Base-by-base conservation (phyloP, 2,797 vertebrate genomes). In the Sebastes paucispinis region DNA sequence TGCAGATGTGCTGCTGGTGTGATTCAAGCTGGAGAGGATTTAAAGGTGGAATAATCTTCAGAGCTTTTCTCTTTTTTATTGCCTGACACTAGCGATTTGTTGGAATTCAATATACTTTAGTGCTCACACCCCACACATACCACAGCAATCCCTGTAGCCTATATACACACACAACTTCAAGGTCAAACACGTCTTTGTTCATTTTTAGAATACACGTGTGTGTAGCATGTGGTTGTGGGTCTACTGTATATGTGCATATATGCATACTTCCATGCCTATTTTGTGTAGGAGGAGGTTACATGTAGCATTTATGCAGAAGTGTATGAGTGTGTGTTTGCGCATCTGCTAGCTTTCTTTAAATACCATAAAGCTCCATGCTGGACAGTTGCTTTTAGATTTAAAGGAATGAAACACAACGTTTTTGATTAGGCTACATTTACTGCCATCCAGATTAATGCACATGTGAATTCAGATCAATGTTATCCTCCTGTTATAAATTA, bases 21-120 rank as follows among this genome's bases (percentile, higher is more conserved):
- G 67, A 78, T 69, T 73, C 27, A 52, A 73, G 77, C 65, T 72
- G 69, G 69, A 75, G 80, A 73, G 81, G 80, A 85, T 83, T 84
- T 73, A 64, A 80, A 39, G 8, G 55, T 32, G 32, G 65, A 59
- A 69, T 84, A 81, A 79, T 84, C 69, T 64, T 71, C 9, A 64
- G 34, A 78, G 64, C 71, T 70, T 65, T 79, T 79, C 58, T 47
- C 32, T 65, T 58, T 67, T 76, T 86, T 67, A 78, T 85, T 72
- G 73, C 68, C 80, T 82, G 80, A 79, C 70, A 85, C 77, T 11
- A 57, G 73, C 74, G 63, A 87, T 88, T 84, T 82, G 86, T 79
- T 80, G 22, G 71, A 76, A 81, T 71, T 67, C 9, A 5, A 75
- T 43, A 60, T 47, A 76, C 65, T 74, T 72, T 72, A 34, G 70